Evolutionary conservation across 2,888 invertebrate genomes (phyloP).

Genomic region (Conomelus anceps): DNA sequence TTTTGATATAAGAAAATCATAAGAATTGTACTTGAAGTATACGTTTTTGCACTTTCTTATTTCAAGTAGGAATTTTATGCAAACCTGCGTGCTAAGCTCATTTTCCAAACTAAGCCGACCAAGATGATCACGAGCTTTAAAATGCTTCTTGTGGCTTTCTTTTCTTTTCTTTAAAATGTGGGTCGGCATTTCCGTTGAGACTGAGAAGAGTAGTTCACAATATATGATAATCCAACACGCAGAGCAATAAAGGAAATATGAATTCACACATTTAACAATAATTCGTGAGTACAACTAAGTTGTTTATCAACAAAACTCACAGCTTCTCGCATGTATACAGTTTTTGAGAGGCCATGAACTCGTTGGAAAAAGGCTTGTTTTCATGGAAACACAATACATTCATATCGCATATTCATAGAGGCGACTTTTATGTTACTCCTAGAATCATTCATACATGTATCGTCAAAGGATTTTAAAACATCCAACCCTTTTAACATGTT

Average conservation of each 20-base stretch:
- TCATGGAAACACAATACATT: not conserved
- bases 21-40: too few species aligned
- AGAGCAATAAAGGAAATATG: not conserved
- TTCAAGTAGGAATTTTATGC: not conserved
- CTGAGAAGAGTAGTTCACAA: not conserved
- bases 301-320: not conserved
- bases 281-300: not conserved
- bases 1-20: too few species aligned
- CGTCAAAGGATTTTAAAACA: too few species aligned
- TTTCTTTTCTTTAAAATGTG: not conserved
- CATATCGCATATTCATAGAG: not conserved
- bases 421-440: too few species aligned
- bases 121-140: not conserved
- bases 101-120: not conserved
- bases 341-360: not conserved
- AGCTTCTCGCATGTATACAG: not conserved
- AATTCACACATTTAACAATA: not conserved
- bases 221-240: not conserved
- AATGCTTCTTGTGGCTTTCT: not conserved
- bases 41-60: too few species aligned
- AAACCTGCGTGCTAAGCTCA: not conserved
- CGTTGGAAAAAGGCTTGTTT: not conserved
- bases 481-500: too few species aligned
- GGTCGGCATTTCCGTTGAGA: not conserved
- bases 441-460: too few species aligned